These are phyloP conservation scores for Phenacoccus solenopsis DNA, from an alignment of 1,140 invertebrate genomes.

Conservation along the genomic window DNA sequence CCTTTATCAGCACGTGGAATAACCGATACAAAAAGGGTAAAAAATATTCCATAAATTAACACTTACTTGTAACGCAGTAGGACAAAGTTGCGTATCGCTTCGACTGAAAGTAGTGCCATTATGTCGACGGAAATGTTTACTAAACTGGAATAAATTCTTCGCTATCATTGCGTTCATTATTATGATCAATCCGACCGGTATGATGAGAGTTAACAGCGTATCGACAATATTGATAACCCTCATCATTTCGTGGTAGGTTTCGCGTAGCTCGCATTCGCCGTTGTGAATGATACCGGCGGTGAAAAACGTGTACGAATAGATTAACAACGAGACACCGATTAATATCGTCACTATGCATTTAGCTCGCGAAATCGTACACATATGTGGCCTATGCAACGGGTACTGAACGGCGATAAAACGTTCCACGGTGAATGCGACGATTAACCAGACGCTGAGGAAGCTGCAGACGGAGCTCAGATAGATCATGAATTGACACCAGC, in stretches of 20 bases:
- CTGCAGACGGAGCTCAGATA: conserved; percentile 56
- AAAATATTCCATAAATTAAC: not conserved
- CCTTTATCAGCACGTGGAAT: too few relatives aligned
- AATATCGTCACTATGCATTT: conserved; percentile 31
- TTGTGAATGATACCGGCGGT: not conserved
- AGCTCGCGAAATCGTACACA: conserved; percentile 65
- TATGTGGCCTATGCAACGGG: conserved; percentile 55
- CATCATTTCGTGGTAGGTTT: conserved; percentile 32
- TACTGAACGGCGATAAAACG: conserved; percentile 67
- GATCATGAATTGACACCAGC: conserved; percentile 56
- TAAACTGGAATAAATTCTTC: conserved; percentile 37
- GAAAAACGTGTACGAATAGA: not conserved
- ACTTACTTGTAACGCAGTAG: not conserved
- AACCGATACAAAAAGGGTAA: too few relatives aligned
- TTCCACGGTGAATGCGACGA: conserved; percentile 75
- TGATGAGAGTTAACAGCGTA: conserved; percentile 41
- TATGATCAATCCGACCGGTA: conserved; percentile 41
- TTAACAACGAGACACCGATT: not conserved
- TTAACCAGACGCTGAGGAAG: conserved; percentile 66
- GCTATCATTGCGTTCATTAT: conserved; percentile 46
- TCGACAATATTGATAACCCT: conserved; percentile 42
- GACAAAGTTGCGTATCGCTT: not conserved
- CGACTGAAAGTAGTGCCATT: not conserved
- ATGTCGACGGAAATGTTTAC: conserved; percentile 33
- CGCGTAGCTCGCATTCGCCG: not conserved